A percentile compares a stretch with the other conserved stretches of the same genome.
Conservation (phyloP, 2,888 invertebrate species). For the Melolontha melolontha region DNA sequence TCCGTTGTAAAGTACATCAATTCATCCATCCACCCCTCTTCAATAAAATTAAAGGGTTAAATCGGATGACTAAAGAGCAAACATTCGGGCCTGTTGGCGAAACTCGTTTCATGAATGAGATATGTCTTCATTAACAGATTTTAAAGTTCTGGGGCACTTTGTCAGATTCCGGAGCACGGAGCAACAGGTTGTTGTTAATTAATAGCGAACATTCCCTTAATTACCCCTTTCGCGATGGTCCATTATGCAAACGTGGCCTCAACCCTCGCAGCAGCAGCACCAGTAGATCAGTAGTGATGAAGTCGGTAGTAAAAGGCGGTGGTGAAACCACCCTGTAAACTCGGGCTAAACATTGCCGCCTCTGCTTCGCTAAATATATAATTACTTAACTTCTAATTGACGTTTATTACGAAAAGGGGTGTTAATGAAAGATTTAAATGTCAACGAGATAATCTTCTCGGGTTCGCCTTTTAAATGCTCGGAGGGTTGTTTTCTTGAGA, state of each 20-base stretch:
- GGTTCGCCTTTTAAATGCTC: slow-evolving; percentile 55
- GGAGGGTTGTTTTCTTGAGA: slow-evolving; percentile 60
- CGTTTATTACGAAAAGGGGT: slow-evolving; percentile 65
- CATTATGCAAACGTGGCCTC: slow-evolving; percentile 63
- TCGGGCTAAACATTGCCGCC: slow-evolving; percentile 49
- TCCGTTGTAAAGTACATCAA: slow-evolving; percentile 30
- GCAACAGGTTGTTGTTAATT: slow-evolving; percentile 65
- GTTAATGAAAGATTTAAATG: slow-evolving; percentile 64
- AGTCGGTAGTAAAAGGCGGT: slow-evolving; percentile 3
- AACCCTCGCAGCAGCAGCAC: slow-evolving; percentile 50
- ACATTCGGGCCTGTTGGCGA: slow-evolving; percentile 14
- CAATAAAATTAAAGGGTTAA: slow-evolving; percentile 35
- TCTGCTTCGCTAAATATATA: slow-evolving; percentile 62
- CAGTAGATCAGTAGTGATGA: slow-evolving; percentile 38
- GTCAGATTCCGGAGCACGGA: slow-evolving; percentile 51
- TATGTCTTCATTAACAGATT: slow-evolving; percentile 52
- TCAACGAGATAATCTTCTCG: slow-evolving; percentile 58
- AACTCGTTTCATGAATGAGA: slow-evolving; percentile 39
- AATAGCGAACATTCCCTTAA: slow-evolving; percentile 66
- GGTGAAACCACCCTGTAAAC: slow-evolving; percentile 65
- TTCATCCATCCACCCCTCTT: slow-evolving; percentile 24
- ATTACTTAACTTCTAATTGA: slow-evolving; percentile 65
- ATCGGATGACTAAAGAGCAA: slow-evolving; percentile 7
- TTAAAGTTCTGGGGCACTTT: slow-evolving; percentile 55
- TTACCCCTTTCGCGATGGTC: slow-evolving; percentile 65